These are phyloP conservation scores for Scaptomyza parva DNA, from an alignment of 2,888 invertebrate genomes.

Conservation along the genomic window DNA sequence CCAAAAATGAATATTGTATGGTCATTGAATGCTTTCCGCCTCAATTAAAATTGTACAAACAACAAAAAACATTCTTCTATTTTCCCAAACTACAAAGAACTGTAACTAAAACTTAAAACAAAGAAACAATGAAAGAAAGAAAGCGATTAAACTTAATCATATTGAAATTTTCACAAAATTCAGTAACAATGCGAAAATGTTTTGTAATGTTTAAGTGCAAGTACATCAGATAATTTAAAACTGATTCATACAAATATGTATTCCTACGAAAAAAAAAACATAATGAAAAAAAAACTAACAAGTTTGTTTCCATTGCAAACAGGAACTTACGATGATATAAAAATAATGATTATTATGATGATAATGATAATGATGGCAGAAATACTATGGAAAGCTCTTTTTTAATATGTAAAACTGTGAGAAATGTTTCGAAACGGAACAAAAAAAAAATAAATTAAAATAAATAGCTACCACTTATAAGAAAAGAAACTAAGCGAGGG, in stretches of 20 bases:
- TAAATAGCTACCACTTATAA: conserved; percentile 40
- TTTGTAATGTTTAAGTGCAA: conserved; percentile 37
- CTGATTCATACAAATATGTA: conserved; percentile 60
- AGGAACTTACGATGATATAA: conserved; percentile 29
- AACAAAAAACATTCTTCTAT: conserved; percentile 62
- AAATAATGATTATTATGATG: conserved; percentile 25
- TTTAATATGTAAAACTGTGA: conserved; percentile 70
- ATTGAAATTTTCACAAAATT: conserved; percentile 25
- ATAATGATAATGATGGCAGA: conserved; percentile 19
- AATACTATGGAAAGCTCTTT: conserved; percentile 51
- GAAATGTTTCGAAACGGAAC: conserved; percentile 80
- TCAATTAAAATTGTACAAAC: conserved; percentile 29
- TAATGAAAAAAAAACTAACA: conserved; percentile 52
- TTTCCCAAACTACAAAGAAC: conserved; percentile 64
- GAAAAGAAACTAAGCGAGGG: conserved; percentile 35
- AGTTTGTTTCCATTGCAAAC: conserved; percentile 53
- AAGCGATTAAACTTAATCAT: conserved; percentile 20
- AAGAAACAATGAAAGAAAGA: conserved; percentile 22
- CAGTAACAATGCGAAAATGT: conserved; percentile 24
- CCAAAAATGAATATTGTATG: conserved; percentile 45
- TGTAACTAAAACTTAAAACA: conserved; percentile 45
- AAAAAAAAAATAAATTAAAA: conserved; percentile 50
- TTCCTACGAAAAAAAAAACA: conserved; percentile 59
- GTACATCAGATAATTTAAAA: conserved; percentile 57
- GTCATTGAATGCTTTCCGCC: conserved; percentile 72